Base-by-base conservation (phyloP, 2,888 invertebrate species). In the Ellobium chinense region DNA sequence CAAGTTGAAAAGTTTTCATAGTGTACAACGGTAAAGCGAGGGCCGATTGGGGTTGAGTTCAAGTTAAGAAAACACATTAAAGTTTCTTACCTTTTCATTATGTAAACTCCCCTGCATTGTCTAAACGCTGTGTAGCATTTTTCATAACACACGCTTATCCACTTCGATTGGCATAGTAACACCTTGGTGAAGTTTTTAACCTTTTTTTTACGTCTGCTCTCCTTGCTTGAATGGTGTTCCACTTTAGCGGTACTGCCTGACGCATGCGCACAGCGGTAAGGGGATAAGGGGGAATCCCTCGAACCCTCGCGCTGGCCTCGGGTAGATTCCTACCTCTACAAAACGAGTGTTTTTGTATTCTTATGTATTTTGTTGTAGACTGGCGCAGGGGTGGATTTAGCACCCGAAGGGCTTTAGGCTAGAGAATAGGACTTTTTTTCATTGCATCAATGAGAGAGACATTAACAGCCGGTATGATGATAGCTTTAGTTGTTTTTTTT, bases 181-280 rank as follows among this genome's bases (percentile, higher is more conserved):
- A 63, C 63, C 46, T 74, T 63, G 31, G 39, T 27, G 31, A 14
- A 9, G 36, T 37, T 63, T 46, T 29, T 39, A 36, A 0, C 21
- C 24, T 60, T 60, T 24, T 63, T 39, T 63, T 62, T n/a, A 31
- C 56, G 31, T 56, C 56, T 70, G 56, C 60, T 74, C 37, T 18
- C 37, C 39, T 68, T 68, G 68, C 63, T 74, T 74, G 74, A 74
- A 74, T 74, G 72, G 63, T 74, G 62, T 62, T 74, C 74, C 31
- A 74, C 74, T 74, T 74, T 74, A 74, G 74, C 74, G 74, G 74
- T 39, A 63, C 63, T 46, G 63, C 63, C 31, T 70, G 31, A 56
- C 70, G 70, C 70, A 70, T 70, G 70, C 70, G 70, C 70, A 56
- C 9, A 4, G 1, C 36, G 3, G 24, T 3, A 9, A 9, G 14